These are phyloP conservation scores for Drosophila kanekoi DNA, from an alignment of 2,888 invertebrate genomes.

Conservation along the genomic window DNA sequence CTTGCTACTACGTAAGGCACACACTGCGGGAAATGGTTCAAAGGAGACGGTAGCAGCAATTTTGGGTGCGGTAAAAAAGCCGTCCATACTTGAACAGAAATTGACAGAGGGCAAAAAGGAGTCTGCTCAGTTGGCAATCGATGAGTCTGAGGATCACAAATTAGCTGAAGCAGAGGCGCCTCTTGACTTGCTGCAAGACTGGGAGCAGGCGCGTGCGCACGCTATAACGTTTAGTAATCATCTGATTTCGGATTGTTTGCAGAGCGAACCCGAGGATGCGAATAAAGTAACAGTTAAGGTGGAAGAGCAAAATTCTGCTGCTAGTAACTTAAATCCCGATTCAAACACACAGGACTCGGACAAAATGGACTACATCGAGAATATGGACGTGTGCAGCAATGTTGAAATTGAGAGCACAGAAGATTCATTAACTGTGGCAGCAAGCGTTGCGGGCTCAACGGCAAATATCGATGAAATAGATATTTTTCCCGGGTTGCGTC, in stretches of 20 bases:
- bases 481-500: conserved; percentile 48
- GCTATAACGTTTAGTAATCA: conserved; percentile 85
- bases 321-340: conserved; percentile 30
- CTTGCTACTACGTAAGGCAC: conserved; percentile 88
- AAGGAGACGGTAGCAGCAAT: conserved; percentile 85
- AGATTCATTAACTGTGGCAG: conserved; percentile 64
- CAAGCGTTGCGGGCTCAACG: conserved; percentile 41
- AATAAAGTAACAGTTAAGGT: conserved; percentile 56
- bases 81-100: conserved; percentile 90
- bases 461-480: conserved; percentile 65
- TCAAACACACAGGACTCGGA: conserved; percentile 74
- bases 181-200: conserved; percentile 85
- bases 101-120: conserved; percentile 87
- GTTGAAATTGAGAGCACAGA: conserved; percentile 83
- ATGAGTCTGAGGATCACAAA: conserved; percentile 80
- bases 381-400: conserved; percentile 83
- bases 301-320: conserved; percentile 46
- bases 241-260: conserved; percentile 65
- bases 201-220: conserved; percentile 87
- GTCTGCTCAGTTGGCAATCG: conserved; percentile 50
- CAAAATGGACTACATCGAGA: conserved; percentile 81
- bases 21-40: conserved; percentile 86
- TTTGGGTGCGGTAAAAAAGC: conserved; percentile 87
- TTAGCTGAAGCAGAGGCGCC: conserved; percentile 75
- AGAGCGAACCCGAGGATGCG: conserved; percentile 14